Percentiles rank a stretch among this genome's conserved stretches.
These are phyloP conservation scores for Alcedo quadribrachys DNA, from an alignment of 2,797 vertebrate species.

Conservation along the genomic window DNA sequence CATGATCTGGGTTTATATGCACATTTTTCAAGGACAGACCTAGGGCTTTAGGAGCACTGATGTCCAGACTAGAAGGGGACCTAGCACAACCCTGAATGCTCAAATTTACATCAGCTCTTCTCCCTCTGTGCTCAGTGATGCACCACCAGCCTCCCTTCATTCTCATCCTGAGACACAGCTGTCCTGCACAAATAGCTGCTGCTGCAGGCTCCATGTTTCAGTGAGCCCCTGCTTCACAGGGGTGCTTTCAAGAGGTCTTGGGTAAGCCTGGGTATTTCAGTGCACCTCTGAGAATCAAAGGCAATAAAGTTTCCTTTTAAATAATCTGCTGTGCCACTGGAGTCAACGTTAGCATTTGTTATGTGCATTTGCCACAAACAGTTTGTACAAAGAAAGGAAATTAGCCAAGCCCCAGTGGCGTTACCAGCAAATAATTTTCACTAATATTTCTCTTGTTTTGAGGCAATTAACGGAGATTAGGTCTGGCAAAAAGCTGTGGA, in stretches of 20 bases:
- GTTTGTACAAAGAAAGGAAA: not conserved
- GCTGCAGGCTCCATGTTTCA: not conserved
- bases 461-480: not conserved
- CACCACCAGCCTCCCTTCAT: not conserved
- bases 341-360: not conserved
- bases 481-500: not conserved
- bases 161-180: not conserved
- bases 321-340: rapidly evolving
- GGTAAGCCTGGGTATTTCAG: not conserved
- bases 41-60: not conserved
- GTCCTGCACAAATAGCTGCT: not conserved
- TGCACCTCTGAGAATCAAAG: not conserved
- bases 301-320: not conserved
- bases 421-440: not conserved
- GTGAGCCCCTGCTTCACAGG: not conserved
- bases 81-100: not conserved
- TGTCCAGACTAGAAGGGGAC: not conserved
- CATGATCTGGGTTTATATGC: not conserved
- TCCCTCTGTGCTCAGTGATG: not conserved
- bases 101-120: not conserved
- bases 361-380: not conserved
- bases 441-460: not conserved
- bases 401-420: not conserved
- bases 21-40: not conserved
- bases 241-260: not conserved